Percentiles rank a stretch among this genome's conserved stretches.
Conservation (phyloP, 2,888 invertebrate species). For the Brenthis ino region DNA sequence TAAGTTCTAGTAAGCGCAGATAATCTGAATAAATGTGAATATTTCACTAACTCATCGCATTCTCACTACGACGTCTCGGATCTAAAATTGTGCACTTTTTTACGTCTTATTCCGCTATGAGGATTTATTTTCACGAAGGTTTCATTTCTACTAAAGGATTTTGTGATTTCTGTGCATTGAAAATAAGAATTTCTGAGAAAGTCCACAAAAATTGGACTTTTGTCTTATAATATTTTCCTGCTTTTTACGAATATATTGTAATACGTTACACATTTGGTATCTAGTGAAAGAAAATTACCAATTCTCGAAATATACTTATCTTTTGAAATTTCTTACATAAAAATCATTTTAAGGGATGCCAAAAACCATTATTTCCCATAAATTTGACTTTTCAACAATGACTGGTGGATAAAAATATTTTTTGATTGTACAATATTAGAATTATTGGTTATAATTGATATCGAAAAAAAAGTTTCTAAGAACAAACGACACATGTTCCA, state of each 20-base stretch:
- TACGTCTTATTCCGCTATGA: conserved; percentile 19
- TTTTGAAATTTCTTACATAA: no score
- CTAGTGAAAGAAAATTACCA: no score
- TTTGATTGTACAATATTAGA: no score
- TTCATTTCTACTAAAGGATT: conserved; percentile 20
- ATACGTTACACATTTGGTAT: no score
- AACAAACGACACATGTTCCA: not conserved
- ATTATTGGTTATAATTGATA: no score
- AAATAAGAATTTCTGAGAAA: conserved; percentile 7
- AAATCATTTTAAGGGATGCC: no score
- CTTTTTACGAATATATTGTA: no score
- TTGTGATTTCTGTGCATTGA: conserved; percentile 19
- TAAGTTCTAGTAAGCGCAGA: conserved; percentile 13
- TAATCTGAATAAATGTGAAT: conserved; percentile 36
- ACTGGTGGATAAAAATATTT: no score
- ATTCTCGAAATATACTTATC: no score
- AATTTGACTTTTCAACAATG: no score
- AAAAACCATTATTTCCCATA: no score
- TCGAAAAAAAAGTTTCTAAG: no score
- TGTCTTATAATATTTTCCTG: not conserved
- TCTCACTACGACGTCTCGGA: conserved; percentile 19
- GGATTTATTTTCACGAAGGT: conserved; percentile 18
- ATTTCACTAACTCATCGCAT: conserved; percentile 28
- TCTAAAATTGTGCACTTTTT: conserved; percentile 21
- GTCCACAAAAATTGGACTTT: conserved; percentile 1